Evolutionary conservation across 2,888 invertebrate genomes (phyloP).

Genomic region (Auanema freiburgensis): DNA sequence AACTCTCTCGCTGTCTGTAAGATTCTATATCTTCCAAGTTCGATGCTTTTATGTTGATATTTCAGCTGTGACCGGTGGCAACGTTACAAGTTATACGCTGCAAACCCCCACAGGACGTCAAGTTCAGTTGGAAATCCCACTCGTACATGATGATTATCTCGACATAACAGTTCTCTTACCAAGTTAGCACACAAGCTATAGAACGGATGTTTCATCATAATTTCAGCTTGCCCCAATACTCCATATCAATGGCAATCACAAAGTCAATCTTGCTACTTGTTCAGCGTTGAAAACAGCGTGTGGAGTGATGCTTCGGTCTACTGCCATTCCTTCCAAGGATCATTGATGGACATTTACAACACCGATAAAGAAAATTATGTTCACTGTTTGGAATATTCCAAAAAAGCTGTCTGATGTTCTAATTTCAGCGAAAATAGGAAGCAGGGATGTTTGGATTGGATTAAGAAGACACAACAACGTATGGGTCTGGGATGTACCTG

Average conservation of each 20-base stretch:
- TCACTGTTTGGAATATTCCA: no score
- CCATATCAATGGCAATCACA: slow-evolving; percentile 8
- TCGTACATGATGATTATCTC: slow-evolving; percentile 16
- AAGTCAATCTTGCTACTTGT: slow-evolving; percentile 4
- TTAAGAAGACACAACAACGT: slow-evolving; percentile 26
- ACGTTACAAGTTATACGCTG: slow-evolving; percentile 20
- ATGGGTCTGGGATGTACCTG: slow-evolving; percentile 49
- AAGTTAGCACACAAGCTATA: no score
- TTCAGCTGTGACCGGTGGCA: slow-evolving; percentile 31
- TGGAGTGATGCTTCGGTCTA: slow-evolving; percentile 29
- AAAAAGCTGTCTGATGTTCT: no score
- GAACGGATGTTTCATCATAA: no score
- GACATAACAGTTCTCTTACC: neutral
- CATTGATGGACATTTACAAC: slow-evolving; percentile 33
- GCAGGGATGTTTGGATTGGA: slow-evolving; percentile 35
- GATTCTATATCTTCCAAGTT: no score
- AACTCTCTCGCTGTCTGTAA: slow-evolving; percentile 43
- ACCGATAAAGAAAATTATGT: slow-evolving; percentile 23
- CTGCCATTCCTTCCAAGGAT: slow-evolving; percentile 30
- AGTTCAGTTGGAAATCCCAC: neutral
- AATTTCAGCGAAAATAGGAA: slow-evolving; percentile 5
- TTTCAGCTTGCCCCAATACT: no score
- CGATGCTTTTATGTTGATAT: neutral
- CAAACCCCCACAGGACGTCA: neutral
- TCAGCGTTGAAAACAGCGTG: neutral